phyloP scores from a whole-genome alignment of 2,888 invertebrate species.

The Chymomyza fuscimana region DNA sequence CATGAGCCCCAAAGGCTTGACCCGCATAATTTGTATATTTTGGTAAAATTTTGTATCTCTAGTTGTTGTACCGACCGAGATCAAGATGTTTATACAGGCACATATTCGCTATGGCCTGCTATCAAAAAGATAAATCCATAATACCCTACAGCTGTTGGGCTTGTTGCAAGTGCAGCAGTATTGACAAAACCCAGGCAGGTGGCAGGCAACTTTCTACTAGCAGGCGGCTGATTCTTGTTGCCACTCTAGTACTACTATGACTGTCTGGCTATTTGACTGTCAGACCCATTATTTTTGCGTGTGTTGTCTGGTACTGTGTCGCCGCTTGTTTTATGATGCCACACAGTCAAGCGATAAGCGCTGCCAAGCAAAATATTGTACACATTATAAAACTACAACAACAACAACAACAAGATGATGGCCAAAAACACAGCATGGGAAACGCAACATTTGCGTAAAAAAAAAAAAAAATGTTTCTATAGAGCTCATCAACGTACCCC shows the following conservation, averaged over 20 bases:
- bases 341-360: conserved; percentile 57
- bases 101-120: no score
- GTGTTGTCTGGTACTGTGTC: conserved; percentile 28
- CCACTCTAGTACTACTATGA: no score
- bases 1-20: no score
- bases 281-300: neutral
- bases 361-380: conserved; percentile 48
- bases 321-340: conserved; percentile 53
- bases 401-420: conserved; percentile 28
- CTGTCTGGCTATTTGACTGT: neutral
- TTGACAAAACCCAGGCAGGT: conserved; percentile 37
- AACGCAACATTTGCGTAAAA: conserved; percentile 70
- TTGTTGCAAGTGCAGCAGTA: conserved; percentile 5
- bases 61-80: no score
- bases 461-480: conserved; percentile 22
- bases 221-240: neutral
- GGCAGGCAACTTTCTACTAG: conserved; percentile 32
- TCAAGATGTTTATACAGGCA: no score
- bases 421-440: conserved; percentile 61
- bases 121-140: no score
- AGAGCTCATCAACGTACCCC: conserved; percentile 39
- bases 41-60: no score
- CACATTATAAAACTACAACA: conserved; percentile 49
- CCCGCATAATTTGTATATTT: no score
- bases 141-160: conserved; percentile 28